Conservation (phyloP, 2,888 invertebrate species). For the Eulithis testata region DNA sequence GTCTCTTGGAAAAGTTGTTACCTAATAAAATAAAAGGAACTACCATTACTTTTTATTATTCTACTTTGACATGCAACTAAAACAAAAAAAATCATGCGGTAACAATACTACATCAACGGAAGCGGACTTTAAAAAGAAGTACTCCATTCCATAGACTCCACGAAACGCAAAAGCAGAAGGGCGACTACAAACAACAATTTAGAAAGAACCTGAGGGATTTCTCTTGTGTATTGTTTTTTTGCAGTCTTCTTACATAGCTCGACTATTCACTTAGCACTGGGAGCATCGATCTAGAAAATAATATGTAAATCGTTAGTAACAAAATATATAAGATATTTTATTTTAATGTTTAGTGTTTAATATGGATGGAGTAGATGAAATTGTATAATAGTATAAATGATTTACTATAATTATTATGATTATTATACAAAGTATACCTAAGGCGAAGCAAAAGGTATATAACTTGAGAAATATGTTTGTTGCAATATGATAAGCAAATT, state of each 20-base stretch:
- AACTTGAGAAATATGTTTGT: not conserved
- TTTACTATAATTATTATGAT: constrained; percentile 1
- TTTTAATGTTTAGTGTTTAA: not conserved
- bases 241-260: constrained; percentile 82
- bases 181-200: constrained; percentile 65
- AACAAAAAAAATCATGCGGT: constrained; percentile 9
- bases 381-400: not conserved
- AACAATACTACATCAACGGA: constrained; percentile 53
- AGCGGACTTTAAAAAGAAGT: constrained; percentile 25
- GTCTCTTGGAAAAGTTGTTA: constrained; percentile 12
- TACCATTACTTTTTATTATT: not conserved
- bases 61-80: not conserved
- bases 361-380: not conserved
- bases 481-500: not conserved
- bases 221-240: constrained; percentile 61
- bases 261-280: constrained; percentile 92
- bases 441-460: constrained; percentile 15
- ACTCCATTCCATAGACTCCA: constrained; percentile 35
- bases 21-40: not conserved
- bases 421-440: constrained; percentile 1
- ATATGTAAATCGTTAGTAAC: constrained; percentile 21
- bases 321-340: constrained; percentile 4
- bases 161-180: constrained; percentile 43
- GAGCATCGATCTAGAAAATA: constrained; percentile 89
- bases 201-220: constrained; percentile 67